These are phyloP conservation scores for Eunapius fragilis DNA, from an alignment of 37 sponge, comb jelly and placozoan species.

Conservation along the genomic window DNA sequence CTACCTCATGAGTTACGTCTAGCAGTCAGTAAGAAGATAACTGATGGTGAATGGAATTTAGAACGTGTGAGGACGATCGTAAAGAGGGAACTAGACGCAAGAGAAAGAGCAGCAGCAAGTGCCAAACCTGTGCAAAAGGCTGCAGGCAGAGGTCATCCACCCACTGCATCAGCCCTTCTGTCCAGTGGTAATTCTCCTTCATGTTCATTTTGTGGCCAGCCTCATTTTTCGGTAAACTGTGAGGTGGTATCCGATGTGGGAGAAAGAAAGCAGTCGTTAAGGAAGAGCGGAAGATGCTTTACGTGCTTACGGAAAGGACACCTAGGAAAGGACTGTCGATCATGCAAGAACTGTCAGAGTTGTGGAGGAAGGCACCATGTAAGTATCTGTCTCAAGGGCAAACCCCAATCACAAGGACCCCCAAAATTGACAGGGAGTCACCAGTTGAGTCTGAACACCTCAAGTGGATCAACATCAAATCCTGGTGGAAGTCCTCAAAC, in stretches of 20 bases:
- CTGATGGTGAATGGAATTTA: conserved; percentile 19
- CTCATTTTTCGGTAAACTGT: neutral
- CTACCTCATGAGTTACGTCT: conserved; percentile 29
- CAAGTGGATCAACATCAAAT: too few species aligned
- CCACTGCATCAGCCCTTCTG: neutral
- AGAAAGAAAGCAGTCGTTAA: neutral
- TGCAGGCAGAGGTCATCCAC: neutral
- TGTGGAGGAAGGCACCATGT: neutral
- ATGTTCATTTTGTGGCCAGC: neutral
- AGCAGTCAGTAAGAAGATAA: conserved; percentile 9
- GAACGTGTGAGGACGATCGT: conserved; percentile 1
- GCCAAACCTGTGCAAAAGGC: neutral
- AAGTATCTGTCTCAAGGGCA: neutral
- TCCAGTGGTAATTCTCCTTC: too few species aligned
- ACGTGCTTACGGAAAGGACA: neutral
- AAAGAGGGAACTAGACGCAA: conserved; percentile 14
- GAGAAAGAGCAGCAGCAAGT: conserved; percentile 32
- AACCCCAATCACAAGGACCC: neutral
- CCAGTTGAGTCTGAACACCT: too few species aligned
- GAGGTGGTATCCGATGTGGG: neutral
- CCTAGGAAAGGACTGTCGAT: neutral
- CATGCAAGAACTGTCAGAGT: neutral
- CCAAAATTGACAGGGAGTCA: neutral
- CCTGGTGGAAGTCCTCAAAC: neutral
- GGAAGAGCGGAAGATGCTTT: too few species aligned